These are phyloP conservation scores for Helicoverpa armigera DNA, from an alignment of 1,140 invertebrate species.

Conservation along the genomic window DNA sequence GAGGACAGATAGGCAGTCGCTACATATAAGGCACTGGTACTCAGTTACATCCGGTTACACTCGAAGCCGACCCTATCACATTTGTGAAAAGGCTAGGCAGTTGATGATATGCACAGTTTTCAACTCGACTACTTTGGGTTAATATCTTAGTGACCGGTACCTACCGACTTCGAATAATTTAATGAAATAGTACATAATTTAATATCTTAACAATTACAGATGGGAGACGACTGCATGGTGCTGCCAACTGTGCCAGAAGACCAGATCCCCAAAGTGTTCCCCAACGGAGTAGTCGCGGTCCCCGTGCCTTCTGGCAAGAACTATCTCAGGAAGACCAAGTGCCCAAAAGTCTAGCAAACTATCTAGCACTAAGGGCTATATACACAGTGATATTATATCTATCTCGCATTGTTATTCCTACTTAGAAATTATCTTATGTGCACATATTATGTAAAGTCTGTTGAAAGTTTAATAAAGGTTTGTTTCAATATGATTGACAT, in stretches of 20 bases:
- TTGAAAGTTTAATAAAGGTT: slow-evolving; percentile 14
- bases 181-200: neutral
- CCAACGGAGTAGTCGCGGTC: slow-evolving; percentile 89
- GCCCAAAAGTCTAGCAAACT: slow-evolving; percentile 74
- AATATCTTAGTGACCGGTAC: too few species aligned
- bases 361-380: too few species aligned
- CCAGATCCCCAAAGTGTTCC: slow-evolving; percentile 90
- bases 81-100: too few species aligned
- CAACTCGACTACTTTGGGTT: too few species aligned
- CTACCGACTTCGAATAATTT: too few species aligned
- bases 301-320: slow-evolving; percentile 93
- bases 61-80: too few species aligned
- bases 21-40: too few species aligned
- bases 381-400: too few species aligned
- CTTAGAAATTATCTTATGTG: neutral
- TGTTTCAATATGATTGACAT: neutral
- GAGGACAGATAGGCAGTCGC: too few species aligned
- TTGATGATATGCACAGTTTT: too few species aligned
- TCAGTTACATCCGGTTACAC: too few species aligned
- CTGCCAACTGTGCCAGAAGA: slow-evolving; percentile 91
- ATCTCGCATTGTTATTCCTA: neutral
- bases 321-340: slow-evolving; percentile 92
- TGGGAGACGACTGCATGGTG: slow-evolving; percentile 94
- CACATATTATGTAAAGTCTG: slow-evolving; percentile 13
- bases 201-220: slow-evolving; percentile 60